These are phyloP conservation scores for Temnopleurus reevesii DNA, from an alignment of 53 echinoderm and acorn worm genomes.

Conservation along the genomic window DNA sequence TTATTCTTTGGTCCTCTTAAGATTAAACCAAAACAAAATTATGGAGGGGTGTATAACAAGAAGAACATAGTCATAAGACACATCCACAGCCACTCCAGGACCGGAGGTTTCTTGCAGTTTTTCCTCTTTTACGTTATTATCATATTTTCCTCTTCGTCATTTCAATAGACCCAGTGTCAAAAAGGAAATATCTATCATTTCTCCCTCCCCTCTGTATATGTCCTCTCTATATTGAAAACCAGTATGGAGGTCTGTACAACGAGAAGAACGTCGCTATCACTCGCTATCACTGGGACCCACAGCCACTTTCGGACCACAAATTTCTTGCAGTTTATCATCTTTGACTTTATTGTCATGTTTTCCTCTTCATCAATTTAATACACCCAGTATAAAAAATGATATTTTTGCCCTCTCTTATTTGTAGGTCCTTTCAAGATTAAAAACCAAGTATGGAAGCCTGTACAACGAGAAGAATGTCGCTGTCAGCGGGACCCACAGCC, in stretches of 20 bases:
- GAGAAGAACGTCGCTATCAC: slow-evolving; percentile 81
- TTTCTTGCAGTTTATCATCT: background rate
- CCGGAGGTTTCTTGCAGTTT: background rate
- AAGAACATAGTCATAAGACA: slow-evolving; percentile 75
- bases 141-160: background rate
- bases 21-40: slow-evolving; percentile 61
- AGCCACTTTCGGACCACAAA: background rate
- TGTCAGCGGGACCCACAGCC: slow-evolving; percentile 85
- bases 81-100: background rate
- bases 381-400: too few species aligned
- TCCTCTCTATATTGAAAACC: too few species aligned
- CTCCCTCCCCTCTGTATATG: too few species aligned
- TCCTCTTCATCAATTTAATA: background rate
- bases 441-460: slow-evolving; percentile 44
- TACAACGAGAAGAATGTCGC: slow-evolving; percentile 85
- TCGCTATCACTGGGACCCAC: slow-evolving; percentile 60
- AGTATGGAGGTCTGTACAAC: slow-evolving; percentile 70
- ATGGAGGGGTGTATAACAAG: slow-evolving; percentile 71
- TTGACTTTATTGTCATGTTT: background rate
- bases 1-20: too few species aligned
- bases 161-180: too few species aligned
- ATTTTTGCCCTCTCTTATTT: too few species aligned
- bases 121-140: slow-evolving; percentile 66
- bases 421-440: slow-evolving; percentile 74
- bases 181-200: too few species aligned